Percentiles rank a stretch among this genome's conserved stretches.
These are phyloP conservation scores for Pseudorectes ferrugineus DNA, from an alignment of 2,113 vertebrate species.

Conservation along the genomic window DNA sequence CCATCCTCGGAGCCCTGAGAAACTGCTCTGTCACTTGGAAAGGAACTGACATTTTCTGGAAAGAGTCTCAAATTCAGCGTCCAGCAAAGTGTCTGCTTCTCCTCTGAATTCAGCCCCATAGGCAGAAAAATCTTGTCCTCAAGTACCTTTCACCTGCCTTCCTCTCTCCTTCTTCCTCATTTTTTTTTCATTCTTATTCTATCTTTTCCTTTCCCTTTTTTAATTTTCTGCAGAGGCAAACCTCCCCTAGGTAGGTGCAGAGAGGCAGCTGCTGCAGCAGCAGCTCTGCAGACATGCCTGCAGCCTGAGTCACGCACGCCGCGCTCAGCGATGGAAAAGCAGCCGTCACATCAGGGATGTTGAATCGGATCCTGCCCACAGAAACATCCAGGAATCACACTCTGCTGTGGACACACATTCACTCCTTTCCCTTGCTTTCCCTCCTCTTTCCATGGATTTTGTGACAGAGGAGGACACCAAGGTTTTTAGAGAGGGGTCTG, in stretches of 20 bases:
- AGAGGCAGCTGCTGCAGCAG: background rate
- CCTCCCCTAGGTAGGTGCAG: background rate
- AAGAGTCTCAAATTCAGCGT: background rate
- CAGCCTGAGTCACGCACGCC: conserved; percentile 26
- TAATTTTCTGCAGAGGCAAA: background rate
- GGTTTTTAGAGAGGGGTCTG: background rate
- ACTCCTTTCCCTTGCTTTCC: background rate
- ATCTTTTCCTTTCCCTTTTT: background rate
- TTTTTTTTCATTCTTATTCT: background rate
- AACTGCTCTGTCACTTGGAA: conserved; percentile 56
- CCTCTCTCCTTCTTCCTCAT: background rate
- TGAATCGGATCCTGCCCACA: background rate
- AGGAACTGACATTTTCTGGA: conserved; percentile 42
- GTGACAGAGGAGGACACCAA: background rate
- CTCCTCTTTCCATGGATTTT: background rate
- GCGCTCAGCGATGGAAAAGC: background rate
- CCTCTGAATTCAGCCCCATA: background rate
- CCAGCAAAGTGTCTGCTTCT: conserved; percentile 23
- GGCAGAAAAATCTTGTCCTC: background rate
- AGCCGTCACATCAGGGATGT: background rate
- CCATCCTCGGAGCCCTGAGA: background rate
- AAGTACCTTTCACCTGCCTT: background rate
- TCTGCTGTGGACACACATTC: background rate
- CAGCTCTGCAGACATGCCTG: conserved; percentile 50
- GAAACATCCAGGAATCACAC: background rate